Conservation (phyloP, 2,888 invertebrate species). For the Onchidella celtica region DNA sequence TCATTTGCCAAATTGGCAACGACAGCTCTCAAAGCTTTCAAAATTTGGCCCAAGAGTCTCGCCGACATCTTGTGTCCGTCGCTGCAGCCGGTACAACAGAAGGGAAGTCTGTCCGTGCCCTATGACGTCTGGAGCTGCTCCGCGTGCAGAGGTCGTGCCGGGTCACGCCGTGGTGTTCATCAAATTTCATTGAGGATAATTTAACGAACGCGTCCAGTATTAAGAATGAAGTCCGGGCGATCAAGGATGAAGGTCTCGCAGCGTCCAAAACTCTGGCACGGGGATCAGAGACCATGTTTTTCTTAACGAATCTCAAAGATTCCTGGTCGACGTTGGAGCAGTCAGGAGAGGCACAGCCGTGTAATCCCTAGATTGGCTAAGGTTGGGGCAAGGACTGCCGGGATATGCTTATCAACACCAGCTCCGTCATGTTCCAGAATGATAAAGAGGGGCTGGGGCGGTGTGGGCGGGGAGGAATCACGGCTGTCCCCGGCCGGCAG, state of each 20-base stretch:
- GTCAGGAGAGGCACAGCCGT: constrained; percentile 8
- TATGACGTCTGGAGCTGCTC: background rate
- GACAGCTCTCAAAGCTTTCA: constrained; percentile 22
- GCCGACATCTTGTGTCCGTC: constrained; percentile 1
- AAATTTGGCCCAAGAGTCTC: background rate
- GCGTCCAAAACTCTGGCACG: constrained; percentile 12
- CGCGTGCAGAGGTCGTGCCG: constrained; percentile 31
- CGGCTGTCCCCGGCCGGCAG: no score
- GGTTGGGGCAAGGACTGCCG: constrained; percentile 4
- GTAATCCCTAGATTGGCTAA: constrained; percentile 15
- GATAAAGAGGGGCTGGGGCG: background rate
- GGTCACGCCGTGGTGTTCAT: constrained; percentile 29
- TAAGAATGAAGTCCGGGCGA: constrained; percentile 11
- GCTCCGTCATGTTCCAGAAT: constrained; percentile 39
- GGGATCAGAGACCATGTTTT: constrained; percentile 31
- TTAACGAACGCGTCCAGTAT: constrained; percentile 30
- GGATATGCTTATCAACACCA: constrained; percentile 46
- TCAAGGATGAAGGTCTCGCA: constrained; percentile 30
- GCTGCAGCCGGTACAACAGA: background rate
- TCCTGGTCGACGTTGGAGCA: background rate
- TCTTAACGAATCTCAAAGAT: constrained; percentile 34
- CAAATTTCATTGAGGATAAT: constrained; percentile 41
- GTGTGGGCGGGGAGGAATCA: background rate
- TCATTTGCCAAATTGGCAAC: constrained; percentile 39
- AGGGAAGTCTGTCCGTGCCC: background rate